Conservation (phyloP, 2,888 invertebrate species). For the Ormyrus nitidulus region DNA sequence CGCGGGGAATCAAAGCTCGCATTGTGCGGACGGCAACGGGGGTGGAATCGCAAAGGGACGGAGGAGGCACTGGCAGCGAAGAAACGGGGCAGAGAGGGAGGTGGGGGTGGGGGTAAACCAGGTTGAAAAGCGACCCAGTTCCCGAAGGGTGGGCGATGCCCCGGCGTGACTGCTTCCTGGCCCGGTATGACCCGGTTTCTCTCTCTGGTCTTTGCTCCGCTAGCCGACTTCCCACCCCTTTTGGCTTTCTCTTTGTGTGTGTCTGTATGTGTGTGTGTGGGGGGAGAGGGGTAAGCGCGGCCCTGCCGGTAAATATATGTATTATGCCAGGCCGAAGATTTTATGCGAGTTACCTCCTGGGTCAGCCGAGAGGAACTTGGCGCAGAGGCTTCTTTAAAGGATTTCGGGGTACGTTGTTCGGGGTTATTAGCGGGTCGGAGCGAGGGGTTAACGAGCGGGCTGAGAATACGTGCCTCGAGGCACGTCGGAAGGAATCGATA, state of each 20-base stretch:
- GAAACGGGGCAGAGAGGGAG: not conserved
- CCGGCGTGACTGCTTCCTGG: conserved; percentile 65
- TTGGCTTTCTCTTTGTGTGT: conserved; percentile 56
- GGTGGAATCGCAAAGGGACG: not conserved
- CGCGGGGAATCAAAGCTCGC: not conserved
- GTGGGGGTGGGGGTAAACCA: conserved; percentile 59
- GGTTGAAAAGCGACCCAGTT: conserved; percentile 69
- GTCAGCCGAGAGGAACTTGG: too few relatives aligned
- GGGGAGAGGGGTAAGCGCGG: too few relatives aligned
- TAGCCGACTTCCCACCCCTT: conserved; percentile 42
- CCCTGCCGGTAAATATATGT: not conserved
- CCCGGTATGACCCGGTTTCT: conserved; percentile 69
- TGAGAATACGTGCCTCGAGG: too few relatives aligned
- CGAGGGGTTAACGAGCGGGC: too few relatives aligned
- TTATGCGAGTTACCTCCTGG: too few relatives aligned
- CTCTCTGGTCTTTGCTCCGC: conserved; percentile 59
- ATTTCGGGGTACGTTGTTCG: too few relatives aligned
- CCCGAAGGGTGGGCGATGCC: conserved; percentile 62
- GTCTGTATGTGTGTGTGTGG: not conserved
- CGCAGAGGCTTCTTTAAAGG: too few relatives aligned
- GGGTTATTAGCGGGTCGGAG: too few relatives aligned
- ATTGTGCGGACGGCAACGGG: not conserved
- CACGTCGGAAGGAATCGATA: too few relatives aligned
- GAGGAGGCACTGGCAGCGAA: not conserved
- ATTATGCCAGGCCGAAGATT: conserved; percentile 6